phyloP scores from a whole-genome alignment of 2,797 vertebrate species.

The Denticeps clupeoides region DNA sequence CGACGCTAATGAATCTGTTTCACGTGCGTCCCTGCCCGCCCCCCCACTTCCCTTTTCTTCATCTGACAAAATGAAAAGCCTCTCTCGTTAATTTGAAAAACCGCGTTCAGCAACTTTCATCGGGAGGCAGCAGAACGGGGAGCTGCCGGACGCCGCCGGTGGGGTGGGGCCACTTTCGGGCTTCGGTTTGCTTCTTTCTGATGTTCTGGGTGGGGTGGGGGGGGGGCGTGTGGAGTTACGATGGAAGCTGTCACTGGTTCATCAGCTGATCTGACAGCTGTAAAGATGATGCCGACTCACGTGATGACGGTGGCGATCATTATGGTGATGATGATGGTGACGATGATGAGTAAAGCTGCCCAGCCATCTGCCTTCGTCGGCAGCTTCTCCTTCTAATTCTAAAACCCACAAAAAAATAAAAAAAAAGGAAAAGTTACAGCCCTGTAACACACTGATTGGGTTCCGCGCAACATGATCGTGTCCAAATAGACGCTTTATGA shows the following conservation, averaged over 20 bases:
- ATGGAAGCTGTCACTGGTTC: conserved; percentile 25
- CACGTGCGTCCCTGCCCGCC: conserved; percentile 17
- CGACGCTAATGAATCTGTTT: conserved; percentile 43
- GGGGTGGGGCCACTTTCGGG: conserved; percentile 14
- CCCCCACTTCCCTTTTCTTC: conserved; percentile 27
- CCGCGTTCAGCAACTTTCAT: conserved; percentile 51
- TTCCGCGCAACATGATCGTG: conserved; percentile 33
- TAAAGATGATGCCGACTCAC: conserved; percentile 17
- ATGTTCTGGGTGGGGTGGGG: too few species aligned
- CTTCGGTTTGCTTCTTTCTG: neutral
- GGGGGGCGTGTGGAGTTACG: too few species aligned
- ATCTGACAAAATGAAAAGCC: conserved; percentile 41
- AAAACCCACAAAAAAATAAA: conserved; percentile 12
- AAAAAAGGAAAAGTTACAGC: conserved; percentile 10
- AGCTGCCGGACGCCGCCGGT: conserved; percentile 24
- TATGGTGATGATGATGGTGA: conserved; percentile 16
- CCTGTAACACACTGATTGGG: conserved; percentile 23
- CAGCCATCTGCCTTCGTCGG: conserved; percentile 44
- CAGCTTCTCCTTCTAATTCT: conserved; percentile 31
- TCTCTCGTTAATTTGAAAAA: conserved; percentile 48
- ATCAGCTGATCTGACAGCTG: conserved; percentile 15
- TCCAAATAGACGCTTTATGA: conserved; percentile 36
- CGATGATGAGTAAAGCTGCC: conserved; percentile 22
- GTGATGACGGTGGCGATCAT: conserved; percentile 19
- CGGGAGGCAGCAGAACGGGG: conserved; percentile 31